phyloP scores from a whole-genome alignment of 2,888 invertebrate genomes.

The Xiphydria camelus region DNA sequence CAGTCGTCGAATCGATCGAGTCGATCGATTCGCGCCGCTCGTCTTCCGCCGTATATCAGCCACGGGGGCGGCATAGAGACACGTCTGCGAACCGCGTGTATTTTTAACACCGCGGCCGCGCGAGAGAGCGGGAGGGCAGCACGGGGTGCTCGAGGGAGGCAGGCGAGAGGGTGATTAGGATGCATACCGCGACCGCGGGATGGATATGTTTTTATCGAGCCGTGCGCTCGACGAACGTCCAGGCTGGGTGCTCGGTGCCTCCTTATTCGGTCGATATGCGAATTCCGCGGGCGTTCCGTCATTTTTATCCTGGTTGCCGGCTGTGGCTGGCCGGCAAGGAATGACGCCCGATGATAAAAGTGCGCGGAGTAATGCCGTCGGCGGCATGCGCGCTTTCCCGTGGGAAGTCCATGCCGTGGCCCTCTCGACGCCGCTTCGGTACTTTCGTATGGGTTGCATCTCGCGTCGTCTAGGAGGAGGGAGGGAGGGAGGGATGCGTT shows the following conservation, averaged over 20 bases:
- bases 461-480: no score
- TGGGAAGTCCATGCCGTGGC: neutral
- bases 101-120: slow-evolving; percentile 2
- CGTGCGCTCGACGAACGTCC: neutral
- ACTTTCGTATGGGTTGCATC: neutral
- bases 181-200: slow-evolving; percentile 13
- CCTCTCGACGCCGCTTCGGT: neutral
- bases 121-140: no score
- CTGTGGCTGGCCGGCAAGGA: no score
- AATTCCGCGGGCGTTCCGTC: slow-evolving; percentile 6
- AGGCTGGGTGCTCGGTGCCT: slow-evolving; percentile 6
- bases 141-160: slow-evolving; percentile 2
- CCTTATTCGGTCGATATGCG: slow-evolving; percentile 14
- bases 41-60: no score
- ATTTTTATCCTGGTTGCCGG: slow-evolving; percentile 3
- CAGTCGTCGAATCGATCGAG: no score
- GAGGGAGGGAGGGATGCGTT: neutral
- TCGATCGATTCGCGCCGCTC: no score
- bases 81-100: no score
- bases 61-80: no score
- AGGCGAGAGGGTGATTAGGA: slow-evolving; percentile 12
- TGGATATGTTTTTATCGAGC: slow-evolving; percentile 5
- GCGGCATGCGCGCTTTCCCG: neutral
- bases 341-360: no score
- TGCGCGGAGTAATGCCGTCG: no score